Base-by-base conservation (phyloP, 2,888 invertebrate genomes). In the Ariolimax columbianus region DNA sequence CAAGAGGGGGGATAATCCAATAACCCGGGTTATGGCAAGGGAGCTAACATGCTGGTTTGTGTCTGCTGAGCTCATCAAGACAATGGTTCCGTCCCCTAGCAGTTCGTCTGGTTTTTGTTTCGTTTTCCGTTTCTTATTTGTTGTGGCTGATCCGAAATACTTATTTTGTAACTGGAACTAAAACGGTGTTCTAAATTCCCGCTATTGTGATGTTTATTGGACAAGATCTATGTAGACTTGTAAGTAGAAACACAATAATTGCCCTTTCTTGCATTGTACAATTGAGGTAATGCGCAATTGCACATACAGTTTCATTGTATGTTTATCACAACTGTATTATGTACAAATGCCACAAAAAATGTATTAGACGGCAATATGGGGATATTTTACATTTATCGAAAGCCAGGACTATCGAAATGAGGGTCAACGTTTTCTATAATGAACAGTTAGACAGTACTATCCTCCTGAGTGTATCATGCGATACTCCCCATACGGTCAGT, bases 21-120 rank as follows among this genome's bases (percentile, higher is more conserved):
- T 75, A 82, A 73, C 59, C 0, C 23, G 75, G 82, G 73, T 82
- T 82, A 75, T 82, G 59, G 82, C 82, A 82, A 82, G 82, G 82
- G 82, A 82, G 75, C 75, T 59, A 82, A 82, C 82, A 82, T 82
- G 82, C 82, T 82, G 82, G 82, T 72, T 82, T 73, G 82, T 82
- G 82, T 82, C 82, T 75, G 75, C 73, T 75, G 78, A 78, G 77
- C 83, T 78, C 77, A 77, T 83, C 83, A 77, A 77, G 78, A 78
- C 77, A 83, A 77, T 77, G 51, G 77, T 72, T 77, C 43, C 70
- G 63, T 66, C 83, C 77, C 75, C 68, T 77, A 40, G 66, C 77
- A 72, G 63, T 23, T 47, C 83, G 77, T 83, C 83, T 83, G 83
- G 47, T 30, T 77, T 70, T 75, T 77, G 77, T 83, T 77, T 55